A percentile compares a stretch with the other conserved stretches of the same genome.
phyloP scores from a whole-genome alignment of 2,797 vertebrate genomes.

The Jordanella pulchra region DNA sequence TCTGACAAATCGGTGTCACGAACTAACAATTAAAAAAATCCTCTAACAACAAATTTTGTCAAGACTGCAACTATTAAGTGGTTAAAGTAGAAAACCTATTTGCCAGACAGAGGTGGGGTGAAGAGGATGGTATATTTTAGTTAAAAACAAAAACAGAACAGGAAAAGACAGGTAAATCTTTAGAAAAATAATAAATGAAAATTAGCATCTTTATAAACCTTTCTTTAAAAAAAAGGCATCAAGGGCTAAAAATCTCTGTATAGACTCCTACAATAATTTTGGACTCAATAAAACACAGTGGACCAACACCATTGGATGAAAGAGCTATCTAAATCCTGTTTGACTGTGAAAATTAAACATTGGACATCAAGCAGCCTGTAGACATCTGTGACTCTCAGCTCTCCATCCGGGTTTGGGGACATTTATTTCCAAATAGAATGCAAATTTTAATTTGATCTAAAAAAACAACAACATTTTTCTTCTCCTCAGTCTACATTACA shows the following conservation, averaged over 20 bases:
- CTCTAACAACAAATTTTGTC: slow-evolving; percentile 35
- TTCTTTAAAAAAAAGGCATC: not conserved
- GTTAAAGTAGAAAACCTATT: slow-evolving; percentile 27
- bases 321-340: no score
- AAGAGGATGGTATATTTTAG: slow-evolving; percentile 30
- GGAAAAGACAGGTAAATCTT: slow-evolving; percentile 13
- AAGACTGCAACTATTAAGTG: slow-evolving; percentile 35
- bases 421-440: not conserved
- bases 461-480: not conserved
- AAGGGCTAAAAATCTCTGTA: not conserved
- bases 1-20: slow-evolving; percentile 30
- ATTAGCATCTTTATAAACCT: no score
- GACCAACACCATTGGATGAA: not conserved
- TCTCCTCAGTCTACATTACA: not conserved
- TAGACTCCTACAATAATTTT: not conserved
- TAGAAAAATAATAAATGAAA: no score
- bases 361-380: no score
- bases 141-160: slow-evolving; percentile 32
- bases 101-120: slow-evolving; percentile 39
- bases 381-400: no score
- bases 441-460: not conserved
- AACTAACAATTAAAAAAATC: slow-evolving; percentile 49
- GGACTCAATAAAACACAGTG: not conserved
- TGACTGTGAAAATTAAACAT: no score
- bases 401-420: not conserved